A percentile compares a stretch with the other conserved stretches of the same genome.
Evolutionary conservation across 1,140 invertebrate species (phyloP).

Genomic region (Helicoverpa zea): DNA sequence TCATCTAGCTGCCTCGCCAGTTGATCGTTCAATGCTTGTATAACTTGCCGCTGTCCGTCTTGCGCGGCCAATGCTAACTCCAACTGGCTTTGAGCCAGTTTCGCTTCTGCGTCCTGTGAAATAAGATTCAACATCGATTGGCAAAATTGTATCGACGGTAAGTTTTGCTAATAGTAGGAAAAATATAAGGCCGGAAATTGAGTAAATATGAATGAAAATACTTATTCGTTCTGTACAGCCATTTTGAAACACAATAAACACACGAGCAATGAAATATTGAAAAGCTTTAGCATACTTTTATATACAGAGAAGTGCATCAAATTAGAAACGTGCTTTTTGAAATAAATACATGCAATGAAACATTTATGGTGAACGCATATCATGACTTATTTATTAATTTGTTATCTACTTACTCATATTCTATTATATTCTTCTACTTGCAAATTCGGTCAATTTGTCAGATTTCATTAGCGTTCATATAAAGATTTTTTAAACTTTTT

Average conservation of each 20-base stretch:
- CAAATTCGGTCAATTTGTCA: too few species aligned
- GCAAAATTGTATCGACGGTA: neutral
- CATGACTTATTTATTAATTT: too few species aligned
- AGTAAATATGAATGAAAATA: neutral
- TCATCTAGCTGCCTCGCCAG: constrained; percentile 95
- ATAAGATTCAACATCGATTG: constrained; percentile 2
- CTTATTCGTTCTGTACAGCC: neutral
- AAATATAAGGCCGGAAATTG: neutral
- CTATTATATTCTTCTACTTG: too few species aligned
- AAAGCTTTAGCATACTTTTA: neutral
- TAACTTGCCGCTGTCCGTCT: constrained; percentile 94
- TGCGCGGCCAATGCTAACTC: constrained; percentile 93
- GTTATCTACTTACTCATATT: too few species aligned
- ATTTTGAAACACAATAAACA: neutral
- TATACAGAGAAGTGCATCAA: too few species aligned
- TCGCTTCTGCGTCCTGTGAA: constrained; percentile 78
- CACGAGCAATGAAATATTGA: neutral
- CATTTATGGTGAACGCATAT: too few species aligned
- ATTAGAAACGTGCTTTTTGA: too few species aligned
- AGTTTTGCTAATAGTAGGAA: neutral
- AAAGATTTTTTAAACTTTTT: too few species aligned
- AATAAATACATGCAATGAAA: too few species aligned
- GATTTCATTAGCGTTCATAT: too few species aligned
- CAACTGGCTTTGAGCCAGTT: constrained; percentile 93
- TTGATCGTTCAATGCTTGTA: constrained; percentile 94